Conservation (phyloP, 2,797 vertebrate species). For the Lutra lutra region DNA sequence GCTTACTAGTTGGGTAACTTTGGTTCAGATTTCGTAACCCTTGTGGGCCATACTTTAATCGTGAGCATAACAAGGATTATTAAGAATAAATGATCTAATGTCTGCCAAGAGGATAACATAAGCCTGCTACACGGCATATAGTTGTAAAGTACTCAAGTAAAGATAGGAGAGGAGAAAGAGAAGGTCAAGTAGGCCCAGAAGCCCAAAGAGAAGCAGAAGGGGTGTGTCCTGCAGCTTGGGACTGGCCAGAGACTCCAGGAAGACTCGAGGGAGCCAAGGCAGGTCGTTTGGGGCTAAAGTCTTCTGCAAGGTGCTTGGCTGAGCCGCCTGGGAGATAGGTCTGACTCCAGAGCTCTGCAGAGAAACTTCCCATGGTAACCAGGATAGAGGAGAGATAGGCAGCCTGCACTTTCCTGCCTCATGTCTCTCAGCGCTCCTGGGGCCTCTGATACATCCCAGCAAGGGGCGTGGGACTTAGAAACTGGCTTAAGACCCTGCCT, state of each 20-base stretch:
- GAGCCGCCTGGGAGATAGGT: not conserved
- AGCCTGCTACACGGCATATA: not conserved
- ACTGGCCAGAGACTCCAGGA: not conserved
- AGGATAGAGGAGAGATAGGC: not conserved
- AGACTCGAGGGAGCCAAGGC: not conserved
- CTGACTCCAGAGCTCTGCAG: not conserved
- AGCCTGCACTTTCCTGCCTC: not conserved
- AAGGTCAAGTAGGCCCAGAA: not conserved
- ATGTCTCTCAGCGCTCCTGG: not conserved
- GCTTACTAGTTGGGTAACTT: slow-evolving; percentile 25
- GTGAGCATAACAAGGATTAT: slow-evolving; percentile 48
- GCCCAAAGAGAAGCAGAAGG: not conserved
- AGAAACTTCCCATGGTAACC: not conserved
- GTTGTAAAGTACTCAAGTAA: not conserved
- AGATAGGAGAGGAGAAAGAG: not conserved
- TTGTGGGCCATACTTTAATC: not conserved
- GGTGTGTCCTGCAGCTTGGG: not conserved
- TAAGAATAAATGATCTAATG: slow-evolving; percentile 55
- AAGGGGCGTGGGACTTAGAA: slow-evolving; percentile 26
- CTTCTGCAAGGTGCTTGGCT: not conserved
- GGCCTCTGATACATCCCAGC: not conserved
- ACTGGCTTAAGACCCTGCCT: not conserved
- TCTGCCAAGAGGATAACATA: not conserved
- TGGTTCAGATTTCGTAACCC: slow-evolving; percentile 53
- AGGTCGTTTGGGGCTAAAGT: not conserved